phyloP scores from a whole-genome alignment of 2,113 vertebrate genomes.

The Python bivittatus region DNA sequence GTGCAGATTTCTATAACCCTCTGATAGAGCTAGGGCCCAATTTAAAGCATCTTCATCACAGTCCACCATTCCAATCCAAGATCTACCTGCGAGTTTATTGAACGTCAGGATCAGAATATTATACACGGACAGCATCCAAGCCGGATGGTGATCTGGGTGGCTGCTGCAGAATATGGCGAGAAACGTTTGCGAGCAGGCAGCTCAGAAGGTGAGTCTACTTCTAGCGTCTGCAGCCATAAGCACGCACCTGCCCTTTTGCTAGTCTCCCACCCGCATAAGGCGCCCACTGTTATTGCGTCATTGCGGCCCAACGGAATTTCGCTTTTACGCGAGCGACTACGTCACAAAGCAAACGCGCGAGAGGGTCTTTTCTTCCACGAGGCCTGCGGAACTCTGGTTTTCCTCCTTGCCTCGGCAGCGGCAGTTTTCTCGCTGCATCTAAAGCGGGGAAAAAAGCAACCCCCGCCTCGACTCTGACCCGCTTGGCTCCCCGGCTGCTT shows the following conservation, averaged over 20 bases:
- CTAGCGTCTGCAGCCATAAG: background rate
- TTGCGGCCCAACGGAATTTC: background rate
- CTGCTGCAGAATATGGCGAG: background rate
- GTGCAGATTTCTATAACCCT: background rate
- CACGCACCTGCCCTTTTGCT: background rate
- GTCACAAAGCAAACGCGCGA: background rate
- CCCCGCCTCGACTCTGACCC: background rate
- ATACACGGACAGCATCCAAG: background rate
- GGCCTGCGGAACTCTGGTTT: background rate
- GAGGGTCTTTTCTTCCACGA: background rate
- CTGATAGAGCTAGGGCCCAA: background rate
- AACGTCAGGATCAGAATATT: background rate
- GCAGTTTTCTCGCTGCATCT: background rate
- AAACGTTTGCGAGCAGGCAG: background rate
- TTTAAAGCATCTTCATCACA: background rate
- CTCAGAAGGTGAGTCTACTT: background rate
- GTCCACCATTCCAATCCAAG: background rate
- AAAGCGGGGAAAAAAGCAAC: background rate
- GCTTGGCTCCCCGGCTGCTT: background rate
- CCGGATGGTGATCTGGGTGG: background rate
- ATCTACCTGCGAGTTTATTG: background rate
- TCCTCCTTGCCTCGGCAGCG: background rate
- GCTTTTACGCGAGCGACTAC: background rate
- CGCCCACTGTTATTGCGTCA: background rate
- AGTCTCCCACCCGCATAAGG: fast-evolving